Percentiles rank a stretch among this genome's conserved stretches.
phyloP scores from a whole-genome alignment of 2,888 invertebrate species.

The Callyntrura sp. region DNA sequence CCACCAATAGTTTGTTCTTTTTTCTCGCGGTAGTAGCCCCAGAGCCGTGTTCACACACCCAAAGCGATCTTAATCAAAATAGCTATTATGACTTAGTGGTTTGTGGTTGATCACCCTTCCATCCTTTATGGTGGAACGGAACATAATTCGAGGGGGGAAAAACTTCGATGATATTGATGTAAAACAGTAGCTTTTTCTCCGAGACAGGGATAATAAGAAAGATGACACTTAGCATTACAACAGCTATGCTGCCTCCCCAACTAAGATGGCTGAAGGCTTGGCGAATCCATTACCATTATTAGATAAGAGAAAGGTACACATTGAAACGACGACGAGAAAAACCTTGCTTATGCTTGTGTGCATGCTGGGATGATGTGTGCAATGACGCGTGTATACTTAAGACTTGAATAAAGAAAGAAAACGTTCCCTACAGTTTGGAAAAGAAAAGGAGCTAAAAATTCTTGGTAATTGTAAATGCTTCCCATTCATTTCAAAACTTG shows the following conservation, averaged over 20 bases:
- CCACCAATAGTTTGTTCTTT: not conserved
- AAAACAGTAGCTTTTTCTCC: conserved; percentile 50
- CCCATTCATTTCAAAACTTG: not conserved
- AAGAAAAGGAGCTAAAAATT: not conserved
- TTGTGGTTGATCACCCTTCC: conserved; percentile 24
- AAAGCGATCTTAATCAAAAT: not conserved
- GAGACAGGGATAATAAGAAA: conserved; percentile 29
- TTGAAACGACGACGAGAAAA: not conserved
- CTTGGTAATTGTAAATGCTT: conserved; percentile 30
- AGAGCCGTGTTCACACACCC: not conserved
- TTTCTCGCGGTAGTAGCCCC: not conserved
- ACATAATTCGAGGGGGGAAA: not conserved
- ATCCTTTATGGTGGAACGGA: conserved; percentile 3
- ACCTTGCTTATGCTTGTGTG: too few species aligned
- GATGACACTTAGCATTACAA: conserved; percentile 59
- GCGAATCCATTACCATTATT: conserved; percentile 72
- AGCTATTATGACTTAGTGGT: conserved; percentile 8
- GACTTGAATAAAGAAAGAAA: not conserved
- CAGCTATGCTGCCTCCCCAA: not conserved
- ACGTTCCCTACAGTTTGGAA: not conserved
- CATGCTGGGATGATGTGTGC: too few species aligned
- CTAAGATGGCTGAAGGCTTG: conserved; percentile 28
- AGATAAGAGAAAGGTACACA: conserved; percentile 7
- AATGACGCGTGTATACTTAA: not conserved
- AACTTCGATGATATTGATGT: conserved; percentile 63